Evolutionary conservation across 2,113 vertebrate genomes (phyloP), one percentile per base, ranked within the genome.

Genomic region (Trematocara zebra): DNA sequence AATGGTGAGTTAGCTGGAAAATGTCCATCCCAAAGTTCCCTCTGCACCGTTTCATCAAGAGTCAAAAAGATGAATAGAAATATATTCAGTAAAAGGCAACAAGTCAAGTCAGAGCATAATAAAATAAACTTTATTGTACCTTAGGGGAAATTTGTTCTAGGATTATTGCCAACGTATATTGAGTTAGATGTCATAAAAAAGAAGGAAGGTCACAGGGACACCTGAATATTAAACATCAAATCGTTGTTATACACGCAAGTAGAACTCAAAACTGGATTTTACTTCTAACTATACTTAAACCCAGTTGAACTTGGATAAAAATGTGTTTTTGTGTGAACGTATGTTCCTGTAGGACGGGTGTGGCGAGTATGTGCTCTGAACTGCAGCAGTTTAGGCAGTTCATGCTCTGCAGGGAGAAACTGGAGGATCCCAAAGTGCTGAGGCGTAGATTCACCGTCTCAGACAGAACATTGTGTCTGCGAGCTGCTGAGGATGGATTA

Each of bases 381-480:
- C 72, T 51, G 61, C 85, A 80, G 69, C 54, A 18, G 26, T 82
- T 82, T 64, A 23, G 64, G 64, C 44, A 11, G 78, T 53, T 23
- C 26, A 14, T 56, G 64, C 17, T 33, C 88, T 82, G 85, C 76
- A 81, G 82, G 23, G 17, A 74, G 51, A 84, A 23, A 78, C 74
- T 49, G 4, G 8, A 86, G 23, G 83, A 87, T 82, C 78, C 51
- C 57, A 84, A 84, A 89, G 69, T 84, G 85, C 87, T 87, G 88
- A 93, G 86, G 76, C 17, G 5, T 8, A 78, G 69, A 69, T 42
- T 88, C 31, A 54, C n/a, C 2, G 4, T 61, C 56, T 69, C 18
- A 86, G 85, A 78, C 59, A 72, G 74, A 78, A 72, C 78, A 44
- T 4, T 17, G 12, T 47, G 84, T 87, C 83, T 86, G 64, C 31